A percentile compares a stretch with the other conserved stretches of the same genome.
Evolutionary conservation across 2,888 invertebrate species (phyloP).

Genomic region (Drosophila diplacantha): DNA sequence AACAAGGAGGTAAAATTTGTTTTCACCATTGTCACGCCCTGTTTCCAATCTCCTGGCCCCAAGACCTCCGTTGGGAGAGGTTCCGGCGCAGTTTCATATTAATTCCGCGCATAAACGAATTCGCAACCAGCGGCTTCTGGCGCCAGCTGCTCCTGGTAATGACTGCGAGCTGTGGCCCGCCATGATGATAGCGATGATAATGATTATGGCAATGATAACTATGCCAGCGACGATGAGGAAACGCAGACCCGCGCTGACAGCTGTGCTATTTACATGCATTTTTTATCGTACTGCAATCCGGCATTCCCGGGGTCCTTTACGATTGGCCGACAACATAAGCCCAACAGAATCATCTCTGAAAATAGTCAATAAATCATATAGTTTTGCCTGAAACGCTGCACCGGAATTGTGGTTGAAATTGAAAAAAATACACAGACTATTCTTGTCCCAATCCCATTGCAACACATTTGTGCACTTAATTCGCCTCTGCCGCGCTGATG

Average conservation of each 20-base stretch:
- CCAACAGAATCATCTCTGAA: not conserved
- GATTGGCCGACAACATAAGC: not conserved
- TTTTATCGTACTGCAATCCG: conserved; percentile 4
- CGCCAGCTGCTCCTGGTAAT: conserved; percentile 41
- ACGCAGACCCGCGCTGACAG: not conserved
- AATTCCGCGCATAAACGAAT: conserved; percentile 55
- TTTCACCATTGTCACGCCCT: conserved; percentile 8
- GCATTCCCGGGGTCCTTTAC: not conserved
- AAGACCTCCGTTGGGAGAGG: conserved; percentile 5
- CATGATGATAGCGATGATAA: conserved; percentile 23
- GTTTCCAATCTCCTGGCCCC: not conserved
- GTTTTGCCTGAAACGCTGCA: not conserved
- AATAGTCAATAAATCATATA: conserved; percentile 15
- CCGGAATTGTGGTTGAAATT: not conserved
- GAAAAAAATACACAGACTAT: not conserved
- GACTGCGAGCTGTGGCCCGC: conserved; percentile 39
- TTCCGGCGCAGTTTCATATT: conserved; percentile 29
- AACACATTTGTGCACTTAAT: conserved; percentile 31
- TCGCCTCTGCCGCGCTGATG: conserved; percentile 19
- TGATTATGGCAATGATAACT: conserved; percentile 28
- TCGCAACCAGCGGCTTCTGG: conserved; percentile 49
- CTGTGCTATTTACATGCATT: conserved; percentile 20
- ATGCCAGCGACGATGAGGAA: conserved; percentile 12
- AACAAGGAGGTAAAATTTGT: not conserved
- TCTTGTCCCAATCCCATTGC: conserved; percentile 13